Conservation (phyloP, 1,140 invertebrate genomes). For the Augochlora pura region DNA sequence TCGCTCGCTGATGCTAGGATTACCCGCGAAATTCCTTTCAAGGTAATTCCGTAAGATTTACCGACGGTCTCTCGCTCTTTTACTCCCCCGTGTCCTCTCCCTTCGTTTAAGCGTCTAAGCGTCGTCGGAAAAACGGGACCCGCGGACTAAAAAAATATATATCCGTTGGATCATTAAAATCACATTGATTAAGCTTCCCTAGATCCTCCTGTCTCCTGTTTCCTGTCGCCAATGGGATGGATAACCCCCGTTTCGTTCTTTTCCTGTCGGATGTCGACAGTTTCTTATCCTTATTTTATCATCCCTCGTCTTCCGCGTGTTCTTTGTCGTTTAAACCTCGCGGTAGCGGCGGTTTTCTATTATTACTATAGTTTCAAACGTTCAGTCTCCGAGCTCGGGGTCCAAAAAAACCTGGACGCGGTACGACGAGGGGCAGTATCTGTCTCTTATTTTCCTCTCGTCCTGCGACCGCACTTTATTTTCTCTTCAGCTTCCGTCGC, state of each 20-base stretch:
- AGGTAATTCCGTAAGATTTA: slow-evolving; percentile 40
- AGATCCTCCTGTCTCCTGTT: not conserved
- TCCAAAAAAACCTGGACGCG: too few species aligned
- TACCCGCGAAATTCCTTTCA: slow-evolving; percentile 43
- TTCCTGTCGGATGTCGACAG: slow-evolving; percentile 10
- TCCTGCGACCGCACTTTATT: not conserved
- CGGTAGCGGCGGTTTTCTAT: too few species aligned
- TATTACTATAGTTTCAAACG: too few species aligned
- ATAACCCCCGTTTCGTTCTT: not conserved
- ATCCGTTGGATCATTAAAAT: slow-evolving; percentile 24
- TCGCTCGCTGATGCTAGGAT: slow-evolving; percentile 29
- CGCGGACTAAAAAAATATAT: slow-evolving; percentile 13
- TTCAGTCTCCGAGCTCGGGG: too few species aligned
- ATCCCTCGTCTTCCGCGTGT: not conserved
- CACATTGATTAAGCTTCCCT: slow-evolving; percentile 12
- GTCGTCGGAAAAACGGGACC: not conserved
- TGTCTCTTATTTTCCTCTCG: too few species aligned
- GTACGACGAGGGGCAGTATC: too few species aligned
- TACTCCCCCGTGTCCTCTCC: not conserved
- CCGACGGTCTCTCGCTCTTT: slow-evolving; percentile 1
- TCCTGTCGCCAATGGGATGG: too few species aligned
- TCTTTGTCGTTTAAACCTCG: not conserved
- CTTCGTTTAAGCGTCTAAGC: not conserved
- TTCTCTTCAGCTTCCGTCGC: too few species aligned
- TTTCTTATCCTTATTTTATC: slow-evolving; percentile 11